Base-by-base conservation (phyloP, 2,888 invertebrate species). In the Oegoconia quadripuncta region DNA sequence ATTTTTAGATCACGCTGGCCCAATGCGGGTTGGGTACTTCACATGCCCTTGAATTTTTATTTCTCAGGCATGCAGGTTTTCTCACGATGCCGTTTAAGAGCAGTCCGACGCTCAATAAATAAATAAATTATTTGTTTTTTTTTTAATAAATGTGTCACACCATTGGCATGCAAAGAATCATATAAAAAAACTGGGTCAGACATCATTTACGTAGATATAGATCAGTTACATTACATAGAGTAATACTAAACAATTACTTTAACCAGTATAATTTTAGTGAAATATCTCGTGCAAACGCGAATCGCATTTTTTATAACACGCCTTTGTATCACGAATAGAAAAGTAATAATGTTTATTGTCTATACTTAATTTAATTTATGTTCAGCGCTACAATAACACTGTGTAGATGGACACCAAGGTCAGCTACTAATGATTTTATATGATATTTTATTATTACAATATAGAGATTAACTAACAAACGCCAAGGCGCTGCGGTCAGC, bases 361-460 rank as follows among this genome's bases (percentile, higher is more conserved):
- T 35, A 35, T n/a, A n/a, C n/a, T n/a, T n/a, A n/a, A n/a, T 35
- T 23, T 30, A 36, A 36, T 36, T 29, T 23, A 23, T 11, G 28
- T 28, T 13, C 20, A 26, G 12, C 17, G 17, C 25, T 22, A 34
- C 14, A 16, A 23, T 27, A 27, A 35, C 26, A 16, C n/a, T n/a
- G n/a, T n/a, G 11, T 12, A 26, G 25, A 25, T 22, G 32, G 33
- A 41, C 28, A 27, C 29, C 9, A 41, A 37, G 41, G 41, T 17
- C 34, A 25, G n/a, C 14, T 13, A 25, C 7, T 11, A 15, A 20
- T 23, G n/a, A 8, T 8, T 23, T 23, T 8, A 23, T 37, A 20
- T 1, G 13, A 29, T 7, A 15, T 8, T 35, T 26, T 31, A n/a
- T 11, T 11, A 39, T 34, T 39, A 18, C 35, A 32, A 41, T 32